Evolutionary conservation across 2,113 vertebrate genomes (phyloP), one percentile per base, ranked within the genome.

Genomic region (Gymnorhina tibicen): DNA sequence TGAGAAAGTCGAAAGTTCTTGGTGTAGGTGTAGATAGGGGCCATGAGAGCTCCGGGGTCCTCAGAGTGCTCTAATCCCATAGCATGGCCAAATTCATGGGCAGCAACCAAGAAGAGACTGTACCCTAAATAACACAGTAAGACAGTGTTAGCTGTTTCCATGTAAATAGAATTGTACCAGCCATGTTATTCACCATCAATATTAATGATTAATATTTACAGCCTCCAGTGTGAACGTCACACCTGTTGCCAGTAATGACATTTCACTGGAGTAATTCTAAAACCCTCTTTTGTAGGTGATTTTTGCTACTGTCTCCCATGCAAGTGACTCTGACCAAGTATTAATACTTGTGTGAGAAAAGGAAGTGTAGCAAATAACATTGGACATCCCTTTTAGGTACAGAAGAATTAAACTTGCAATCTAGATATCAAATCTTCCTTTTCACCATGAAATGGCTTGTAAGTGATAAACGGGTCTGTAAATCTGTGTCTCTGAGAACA

Each of bases 51-150:
- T 24, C 99, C 99, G 0, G 99, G 98, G 86, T 99, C 99, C 94
- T 99, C 98, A 0, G 99, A 99, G 96, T 99, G 99, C 93, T 99
- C 99, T 87, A 99, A 94, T 39, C 99, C 99, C 97, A 99, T 98
- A 2, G 99, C 99, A 13, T 99, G 99, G 81, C 99, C 99, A 92
- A 99, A 99, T 82, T 99, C 99, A 66, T 99, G 99, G 87, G 99
- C 99, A 46, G 99, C 99, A 95, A 99, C 99, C 84, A 99, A 96
- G 98, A 99, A 99, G 83, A 99, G 97, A 96, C 99, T 99, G 97
- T 99, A 99, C 41, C 99, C 99, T 99, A 94, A 47, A 66, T 5
- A 84, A 85, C 33, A 72, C 11, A n/a, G 64, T 6, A n/a, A 84
- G 37, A 7, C 6, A 64, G 13, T 7, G 33, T 87, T 73, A 92